These are phyloP conservation scores for Campylorhamphus procurvoides DNA, from an alignment of 2,113 vertebrate species.

Conservation along the genomic window DNA sequence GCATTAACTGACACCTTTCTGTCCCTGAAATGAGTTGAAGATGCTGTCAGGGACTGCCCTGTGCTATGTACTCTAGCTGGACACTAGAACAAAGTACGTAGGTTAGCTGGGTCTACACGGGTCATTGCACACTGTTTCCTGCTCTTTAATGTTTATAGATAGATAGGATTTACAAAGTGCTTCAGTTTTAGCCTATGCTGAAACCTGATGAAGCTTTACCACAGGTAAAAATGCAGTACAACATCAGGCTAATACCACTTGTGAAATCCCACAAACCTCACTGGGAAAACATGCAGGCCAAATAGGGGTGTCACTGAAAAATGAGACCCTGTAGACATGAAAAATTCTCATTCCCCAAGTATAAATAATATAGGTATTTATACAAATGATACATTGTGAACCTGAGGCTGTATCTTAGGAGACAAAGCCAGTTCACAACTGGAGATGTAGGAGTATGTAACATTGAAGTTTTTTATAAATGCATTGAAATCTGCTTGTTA, in stretches of 20 bases:
- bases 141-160: not conserved
- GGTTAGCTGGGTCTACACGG: not conserved
- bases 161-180: not conserved
- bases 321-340: not conserved
- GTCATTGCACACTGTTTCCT: not conserved
- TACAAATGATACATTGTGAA: not conserved
- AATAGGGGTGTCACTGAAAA: not conserved
- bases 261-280: not conserved
- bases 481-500: not conserved
- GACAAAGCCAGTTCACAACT: not conserved
- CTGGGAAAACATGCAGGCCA: not conserved
- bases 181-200: not conserved
- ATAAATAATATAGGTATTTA: not conserved
- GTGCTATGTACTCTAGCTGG: not conserved
- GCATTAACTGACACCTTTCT: not conserved
- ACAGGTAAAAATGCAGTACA: not conserved
- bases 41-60: not conserved
- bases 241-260: not conserved
- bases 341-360: rapidly evolving
- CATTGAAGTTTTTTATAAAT: not conserved
- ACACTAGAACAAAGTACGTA: rapidly evolving
- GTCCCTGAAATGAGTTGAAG: not conserved
- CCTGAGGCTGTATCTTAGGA: not conserved
- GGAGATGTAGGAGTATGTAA: not conserved
- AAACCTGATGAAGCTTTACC: not conserved